A percentile compares a stretch with the other conserved stretches of the same genome.
Evolutionary conservation across 2,113 vertebrate species (phyloP).

Genomic region (Bagarius yarrelli): DNA sequence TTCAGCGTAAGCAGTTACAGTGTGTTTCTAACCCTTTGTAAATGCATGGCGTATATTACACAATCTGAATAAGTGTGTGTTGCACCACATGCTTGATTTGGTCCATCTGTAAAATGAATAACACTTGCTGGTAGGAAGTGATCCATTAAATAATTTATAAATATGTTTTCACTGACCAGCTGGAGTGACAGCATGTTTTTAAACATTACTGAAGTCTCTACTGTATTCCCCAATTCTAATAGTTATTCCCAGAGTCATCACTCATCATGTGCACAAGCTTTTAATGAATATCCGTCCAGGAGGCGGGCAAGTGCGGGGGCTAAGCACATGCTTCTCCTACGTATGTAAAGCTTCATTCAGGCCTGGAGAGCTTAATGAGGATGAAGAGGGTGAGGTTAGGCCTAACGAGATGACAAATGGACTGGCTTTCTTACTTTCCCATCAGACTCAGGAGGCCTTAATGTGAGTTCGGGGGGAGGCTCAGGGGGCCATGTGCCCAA

Average conservation of each 20-base stretch:
- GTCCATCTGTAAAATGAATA: constrained; percentile 16
- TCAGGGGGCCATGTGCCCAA: constrained; percentile 33
- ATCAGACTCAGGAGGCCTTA: constrained; percentile 44
- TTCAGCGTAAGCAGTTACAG: too few relatives aligned
- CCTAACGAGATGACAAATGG: constrained; percentile 54
- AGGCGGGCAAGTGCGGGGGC: neutral
- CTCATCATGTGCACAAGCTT: constrained; percentile 34
- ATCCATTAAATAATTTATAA: constrained; percentile 18
- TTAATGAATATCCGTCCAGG: constrained; percentile 16
- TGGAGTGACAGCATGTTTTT: constrained; percentile 18
- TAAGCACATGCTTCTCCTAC: constrained; percentile 22
- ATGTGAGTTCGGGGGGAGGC: constrained; percentile 21
- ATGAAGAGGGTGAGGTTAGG: constrained; percentile 38
- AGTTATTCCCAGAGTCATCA: constrained; percentile 36
- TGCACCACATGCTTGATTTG: neutral
- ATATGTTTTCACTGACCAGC: constrained; percentile 12
- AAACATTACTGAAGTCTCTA: constrained; percentile 14
- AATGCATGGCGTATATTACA: neutral
- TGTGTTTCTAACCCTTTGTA: neutral
- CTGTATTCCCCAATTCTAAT: constrained; percentile 19
- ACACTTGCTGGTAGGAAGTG: neutral
- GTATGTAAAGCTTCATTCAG: constrained; percentile 48
- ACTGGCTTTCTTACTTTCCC: constrained; percentile 32
- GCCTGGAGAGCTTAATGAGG: constrained; percentile 42
- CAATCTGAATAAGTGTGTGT: neutral